phyloP scores from a whole-genome alignment of 1,140 invertebrate genomes.

The Tachypleus tridentatus region DNA sequence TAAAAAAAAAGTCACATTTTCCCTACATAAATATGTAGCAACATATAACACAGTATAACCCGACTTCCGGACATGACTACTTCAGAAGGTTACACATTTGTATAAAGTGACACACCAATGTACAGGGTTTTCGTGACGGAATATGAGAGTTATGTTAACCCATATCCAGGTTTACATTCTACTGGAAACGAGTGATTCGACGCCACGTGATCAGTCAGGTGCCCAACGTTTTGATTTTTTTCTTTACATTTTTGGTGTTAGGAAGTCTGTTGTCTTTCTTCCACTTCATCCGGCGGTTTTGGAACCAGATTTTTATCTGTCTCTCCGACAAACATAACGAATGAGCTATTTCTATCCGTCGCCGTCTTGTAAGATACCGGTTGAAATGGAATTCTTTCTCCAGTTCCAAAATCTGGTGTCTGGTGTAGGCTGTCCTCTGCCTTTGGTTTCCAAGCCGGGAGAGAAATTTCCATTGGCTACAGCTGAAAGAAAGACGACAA shows the following conservation, averaged over 20 bases:
- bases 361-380: constrained; percentile 78
- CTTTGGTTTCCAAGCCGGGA: constrained; percentile 70
- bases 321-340: constrained; percentile 85
- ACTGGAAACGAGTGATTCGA: too few relatives aligned
- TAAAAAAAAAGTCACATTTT: too few relatives aligned
- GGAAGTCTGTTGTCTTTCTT: constrained; percentile 96
- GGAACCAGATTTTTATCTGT: constrained; percentile 98
- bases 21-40: too few relatives aligned
- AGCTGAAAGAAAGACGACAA: background rate
- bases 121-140: too few relatives aligned
- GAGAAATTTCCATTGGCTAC: constrained; percentile 14
- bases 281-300: constrained; percentile 76
- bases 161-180: too few relatives aligned
- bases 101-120: too few relatives aligned
- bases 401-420: constrained; percentile 90
- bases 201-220: too few relatives aligned
- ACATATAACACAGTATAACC: too few relatives aligned
- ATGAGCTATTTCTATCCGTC: constrained; percentile 95
- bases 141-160: too few relatives aligned
- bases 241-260: constrained; percentile 86
- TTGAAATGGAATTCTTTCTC: constrained; percentile 97
- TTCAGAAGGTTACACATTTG: too few relatives aligned
- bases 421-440: constrained; percentile 86
- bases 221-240: constrained; percentile 7
- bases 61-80: too few relatives aligned